These are phyloP conservation scores for Catostylus mosaicus DNA, from an alignment of 30 jellyfish, hydroid and myxozoan genomes.

Conservation along the genomic window DNA sequence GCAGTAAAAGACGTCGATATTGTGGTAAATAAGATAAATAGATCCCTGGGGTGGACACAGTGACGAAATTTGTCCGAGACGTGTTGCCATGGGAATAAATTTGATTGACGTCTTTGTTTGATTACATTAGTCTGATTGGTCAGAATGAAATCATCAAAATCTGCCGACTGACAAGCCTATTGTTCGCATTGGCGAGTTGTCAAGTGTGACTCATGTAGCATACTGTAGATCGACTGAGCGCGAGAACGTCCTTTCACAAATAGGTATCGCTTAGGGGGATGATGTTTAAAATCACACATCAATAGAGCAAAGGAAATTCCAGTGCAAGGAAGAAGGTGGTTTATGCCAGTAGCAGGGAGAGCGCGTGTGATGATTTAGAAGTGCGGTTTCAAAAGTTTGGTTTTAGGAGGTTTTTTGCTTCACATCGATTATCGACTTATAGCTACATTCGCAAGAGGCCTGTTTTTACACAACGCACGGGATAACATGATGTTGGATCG, in stretches of 20 bases:
- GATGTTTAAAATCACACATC: background rate
- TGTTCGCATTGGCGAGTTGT: constrained; percentile 12
- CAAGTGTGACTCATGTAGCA: constrained; percentile 21
- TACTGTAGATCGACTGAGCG: background rate
- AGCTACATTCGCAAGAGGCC: background rate
- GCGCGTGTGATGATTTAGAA: too few species aligned
- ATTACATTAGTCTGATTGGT: constrained; percentile 37
- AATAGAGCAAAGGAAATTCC: background rate
- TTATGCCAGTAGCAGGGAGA: too few species aligned
- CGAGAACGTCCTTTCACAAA: background rate
- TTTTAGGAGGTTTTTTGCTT: too few species aligned
- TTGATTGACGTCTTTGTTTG: constrained; percentile 26
- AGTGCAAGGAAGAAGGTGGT: background rate
- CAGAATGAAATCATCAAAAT: background rate
- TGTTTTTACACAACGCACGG: background rate
- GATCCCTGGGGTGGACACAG: background rate
- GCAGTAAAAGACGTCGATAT: too few species aligned
- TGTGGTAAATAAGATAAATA: background rate
- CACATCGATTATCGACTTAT: background rate
- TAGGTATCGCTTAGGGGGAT: background rate
- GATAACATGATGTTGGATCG: background rate
- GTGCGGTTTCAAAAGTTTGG: too few species aligned
- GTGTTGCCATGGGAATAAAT: constrained; percentile 27
- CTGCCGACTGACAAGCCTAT: constrained; percentile 8
- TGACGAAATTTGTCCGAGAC: too few species aligned